Conservation (phyloP, 2,797 vertebrate species). For the Enteromius anoplus region DNA sequence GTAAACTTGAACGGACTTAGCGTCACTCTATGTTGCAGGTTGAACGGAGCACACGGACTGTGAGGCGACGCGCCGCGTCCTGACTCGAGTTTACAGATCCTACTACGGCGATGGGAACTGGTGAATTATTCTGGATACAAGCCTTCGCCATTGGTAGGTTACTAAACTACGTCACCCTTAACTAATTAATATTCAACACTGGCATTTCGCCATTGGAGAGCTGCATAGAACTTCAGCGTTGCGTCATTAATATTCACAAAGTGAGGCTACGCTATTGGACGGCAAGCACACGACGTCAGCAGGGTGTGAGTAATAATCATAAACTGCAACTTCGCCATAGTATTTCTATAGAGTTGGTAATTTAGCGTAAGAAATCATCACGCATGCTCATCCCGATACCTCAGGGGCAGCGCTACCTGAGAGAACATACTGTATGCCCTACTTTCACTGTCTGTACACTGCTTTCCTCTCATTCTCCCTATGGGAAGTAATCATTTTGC, state of each 20-base stretch:
- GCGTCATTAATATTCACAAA: neutral
- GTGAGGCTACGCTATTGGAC: neutral
- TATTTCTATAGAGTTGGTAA: neutral
- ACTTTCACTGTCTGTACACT: constrained; percentile 49
- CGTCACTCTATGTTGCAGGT: constrained; percentile 15
- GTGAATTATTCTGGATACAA: neutral
- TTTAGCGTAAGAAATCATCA: constrained; percentile 33
- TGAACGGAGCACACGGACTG: constrained; percentile 19
- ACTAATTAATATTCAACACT: neutral
- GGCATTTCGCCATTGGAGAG: neutral
- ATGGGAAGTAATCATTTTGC: constrained; percentile 10
- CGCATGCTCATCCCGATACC: constrained; percentile 58
- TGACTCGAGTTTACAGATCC: constrained; percentile 21
- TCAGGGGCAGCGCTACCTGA: constrained; percentile 57
- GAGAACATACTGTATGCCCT: constrained; percentile 50
- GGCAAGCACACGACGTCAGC: neutral
- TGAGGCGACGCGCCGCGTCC: constrained; percentile 52
- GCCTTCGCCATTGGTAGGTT: neutral
- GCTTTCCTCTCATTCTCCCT: constrained; percentile 1
- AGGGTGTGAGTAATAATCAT: constrained; percentile 5
- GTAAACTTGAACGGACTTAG: constrained; percentile 29
- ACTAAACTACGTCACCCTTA: neutral
- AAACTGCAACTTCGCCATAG: neutral
- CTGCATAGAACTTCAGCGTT: neutral
- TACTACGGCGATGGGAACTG: neutral